Evolutionary conservation across 2,888 invertebrate genomes (phyloP).

Genomic region (Nomada fucata): DNA sequence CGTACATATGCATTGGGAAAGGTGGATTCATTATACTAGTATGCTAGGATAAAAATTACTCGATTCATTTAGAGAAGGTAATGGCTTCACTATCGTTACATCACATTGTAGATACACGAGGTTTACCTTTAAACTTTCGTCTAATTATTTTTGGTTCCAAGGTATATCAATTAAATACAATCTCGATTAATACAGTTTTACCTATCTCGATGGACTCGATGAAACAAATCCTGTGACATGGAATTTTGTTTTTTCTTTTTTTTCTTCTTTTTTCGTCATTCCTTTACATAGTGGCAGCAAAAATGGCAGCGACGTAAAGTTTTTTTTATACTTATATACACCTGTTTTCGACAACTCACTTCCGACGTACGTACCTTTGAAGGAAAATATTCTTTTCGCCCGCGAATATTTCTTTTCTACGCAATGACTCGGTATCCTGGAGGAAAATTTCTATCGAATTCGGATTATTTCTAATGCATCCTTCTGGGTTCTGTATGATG

Average conservation of each 20-base stretch:
- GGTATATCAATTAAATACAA: slow-evolving; percentile 67
- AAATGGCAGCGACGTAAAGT: background rate
- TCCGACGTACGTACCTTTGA: background rate
- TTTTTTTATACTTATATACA: slow-evolving; percentile 51
- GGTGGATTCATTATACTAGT: slow-evolving; percentile 50
- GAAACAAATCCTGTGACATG: slow-evolving; percentile 16
- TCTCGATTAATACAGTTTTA: slow-evolving; percentile 41
- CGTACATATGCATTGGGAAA: slow-evolving; percentile 44
- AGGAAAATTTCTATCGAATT: slow-evolving; percentile 15
- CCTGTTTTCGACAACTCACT: slow-evolving; percentile 38
- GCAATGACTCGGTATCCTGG: slow-evolving; percentile 29
- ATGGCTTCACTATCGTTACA: slow-evolving; percentile 38
- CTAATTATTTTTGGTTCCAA: slow-evolving; percentile 71
- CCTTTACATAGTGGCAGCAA: slow-evolving; percentile 48
- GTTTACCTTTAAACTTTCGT: slow-evolving; percentile 59
- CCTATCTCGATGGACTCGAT: slow-evolving; percentile 27
- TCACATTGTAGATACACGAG: slow-evolving; percentile 29
- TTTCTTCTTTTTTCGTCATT: slow-evolving; percentile 39
- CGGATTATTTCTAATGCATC: slow-evolving; percentile 50
- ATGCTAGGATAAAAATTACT: slow-evolving; percentile 55
- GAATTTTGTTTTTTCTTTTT: background rate
- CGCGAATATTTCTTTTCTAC: slow-evolving; percentile 16
- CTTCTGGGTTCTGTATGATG: slow-evolving; percentile 68
- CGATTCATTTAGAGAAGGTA: slow-evolving; percentile 45
- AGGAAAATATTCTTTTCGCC: slow-evolving; percentile 6